A percentile compares a stretch with the other conserved stretches of the same genome.
phyloP scores from a whole-genome alignment of 2,797 vertebrate species.

The Thalassophryne amazonica region DNA sequence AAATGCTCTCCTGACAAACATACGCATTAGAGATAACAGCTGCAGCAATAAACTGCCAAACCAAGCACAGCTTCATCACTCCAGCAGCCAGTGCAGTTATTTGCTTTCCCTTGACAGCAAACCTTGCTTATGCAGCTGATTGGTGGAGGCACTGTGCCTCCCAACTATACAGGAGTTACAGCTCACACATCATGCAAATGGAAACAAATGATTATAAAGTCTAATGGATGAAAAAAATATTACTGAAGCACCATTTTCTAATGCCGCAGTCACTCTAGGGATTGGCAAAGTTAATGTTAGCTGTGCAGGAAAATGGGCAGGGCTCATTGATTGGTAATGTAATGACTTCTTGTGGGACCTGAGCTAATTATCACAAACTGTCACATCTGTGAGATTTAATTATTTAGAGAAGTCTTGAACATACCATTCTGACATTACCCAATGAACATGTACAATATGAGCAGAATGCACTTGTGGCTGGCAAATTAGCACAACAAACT shows the following conservation, averaged over 20 bases:
- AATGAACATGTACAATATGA: no score
- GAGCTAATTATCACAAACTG: no score
- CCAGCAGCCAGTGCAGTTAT: constrained; percentile 2
- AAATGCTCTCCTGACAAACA: constrained; percentile 38
- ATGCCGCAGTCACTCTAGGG: no score
- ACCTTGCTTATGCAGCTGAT: neutral
- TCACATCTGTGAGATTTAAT: no score
- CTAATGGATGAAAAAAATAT: neutral
- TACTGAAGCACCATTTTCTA: neutral
- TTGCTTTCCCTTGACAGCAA: constrained; percentile 11
- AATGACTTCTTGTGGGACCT: no score
- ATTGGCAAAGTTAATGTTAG: no score
- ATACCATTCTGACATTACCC: no score
- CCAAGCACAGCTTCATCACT: constrained; percentile 30
- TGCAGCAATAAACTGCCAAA: constrained; percentile 17
- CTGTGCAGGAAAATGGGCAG: no score
- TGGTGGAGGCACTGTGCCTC: neutral
- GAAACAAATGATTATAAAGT: neutral
- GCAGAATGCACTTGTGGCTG: no score
- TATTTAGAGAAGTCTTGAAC: no score
- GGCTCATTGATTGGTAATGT: no score
- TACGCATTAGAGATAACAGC: constrained; percentile 40
- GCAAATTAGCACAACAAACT: no score
- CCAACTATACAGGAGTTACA: neutral
- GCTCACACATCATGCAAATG: neutral